Evolutionary conservation across 1,140 invertebrate species (phyloP).

Genomic region (Orussus abietinus): DNA sequence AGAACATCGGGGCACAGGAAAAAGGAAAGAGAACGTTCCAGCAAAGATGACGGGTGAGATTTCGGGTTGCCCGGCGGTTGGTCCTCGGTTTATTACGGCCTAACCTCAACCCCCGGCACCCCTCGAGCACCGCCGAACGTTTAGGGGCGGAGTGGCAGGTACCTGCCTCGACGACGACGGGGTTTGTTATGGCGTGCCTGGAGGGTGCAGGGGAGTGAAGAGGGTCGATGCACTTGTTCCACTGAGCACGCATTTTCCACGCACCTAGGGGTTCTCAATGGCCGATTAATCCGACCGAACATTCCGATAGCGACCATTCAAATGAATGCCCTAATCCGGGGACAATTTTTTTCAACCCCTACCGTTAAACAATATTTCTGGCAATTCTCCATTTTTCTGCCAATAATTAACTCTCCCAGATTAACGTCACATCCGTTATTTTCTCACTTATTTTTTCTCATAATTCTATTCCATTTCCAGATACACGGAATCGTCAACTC

Average conservation of each 20-base stretch:
- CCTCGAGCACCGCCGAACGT: conserved; percentile 14
- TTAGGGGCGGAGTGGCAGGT: conserved; percentile 26
- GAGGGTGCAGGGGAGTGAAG: conserved; percentile 15
- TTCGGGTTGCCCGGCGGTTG: conserved; percentile 17
- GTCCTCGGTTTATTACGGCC: conserved; percentile 8
- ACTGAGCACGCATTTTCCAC: conserved; percentile 23
- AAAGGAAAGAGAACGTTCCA: conserved; percentile 1
- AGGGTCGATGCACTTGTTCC: conserved; percentile 36
- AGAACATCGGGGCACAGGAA: background rate
- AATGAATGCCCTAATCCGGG: too few species aligned
- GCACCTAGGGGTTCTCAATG: conserved; percentile 20
- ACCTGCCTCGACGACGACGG: conserved; percentile 30
- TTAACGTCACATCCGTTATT: too few species aligned
- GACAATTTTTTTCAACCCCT: too few species aligned
- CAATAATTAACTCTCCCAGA: too few species aligned
- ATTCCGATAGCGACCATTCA: too few species aligned
- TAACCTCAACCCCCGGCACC: too few species aligned
- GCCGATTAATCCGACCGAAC: too few species aligned
- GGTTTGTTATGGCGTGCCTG: conserved; percentile 22
- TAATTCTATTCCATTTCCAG: too few species aligned
- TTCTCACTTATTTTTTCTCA: too few species aligned
- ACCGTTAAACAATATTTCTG: too few species aligned
- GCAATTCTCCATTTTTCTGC: too few species aligned
- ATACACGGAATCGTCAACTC: too few species aligned
- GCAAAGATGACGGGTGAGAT: conserved; percentile 14